Base-by-base conservation (phyloP, 1,140 invertebrate genomes). In the Galleria mellonella region DNA sequence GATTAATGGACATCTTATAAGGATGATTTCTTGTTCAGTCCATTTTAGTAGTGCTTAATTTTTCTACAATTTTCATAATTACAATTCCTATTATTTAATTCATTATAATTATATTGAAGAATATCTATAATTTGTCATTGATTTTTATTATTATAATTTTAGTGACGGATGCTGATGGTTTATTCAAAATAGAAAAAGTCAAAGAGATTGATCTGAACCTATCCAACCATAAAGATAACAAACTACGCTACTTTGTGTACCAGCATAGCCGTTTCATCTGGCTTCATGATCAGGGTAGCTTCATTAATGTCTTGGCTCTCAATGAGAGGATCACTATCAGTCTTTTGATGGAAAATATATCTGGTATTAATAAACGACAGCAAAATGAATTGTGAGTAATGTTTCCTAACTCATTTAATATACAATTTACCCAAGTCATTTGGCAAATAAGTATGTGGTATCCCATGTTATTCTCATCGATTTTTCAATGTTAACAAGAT, bases 211-310 rank as follows among this genome's bases (percentile, higher is more conserved):
- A 87, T 28, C 57, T 88, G 12, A 79, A 79, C 54, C 62, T 89
- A 23, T 77, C 83, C 2, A 72, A 75, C 46, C 72, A 83, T 46
- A 66, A 52, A 42, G 77, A 84, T 43, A 85, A 78, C 38, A 82
- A 50, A 49, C 55, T 89, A 15, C 78, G 86, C 30, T 88, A 82
- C 63, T 89, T 89, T 61, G 72, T 76, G 43, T 87, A 87, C 67
- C 84, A 88, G 62, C 84, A 87, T 55, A 88, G 75, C 23, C 83
- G 87, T 38, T 89, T 86, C 60, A 75, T 89, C 37, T 89, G 88
- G 88, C 51, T 86, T 6, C 69, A 78, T 33, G 84, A 88, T 48
- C 75, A 75, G 43, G 72, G 72, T 29, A 43, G 61, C 31, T 89
- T 88, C 67, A 68, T 84, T 1, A 87, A 87, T 55, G 79, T 89